These are phyloP conservation scores for Cydia fagiglandana DNA, from an alignment of 1,140 invertebrate species.

Conservation along the genomic window DNA sequence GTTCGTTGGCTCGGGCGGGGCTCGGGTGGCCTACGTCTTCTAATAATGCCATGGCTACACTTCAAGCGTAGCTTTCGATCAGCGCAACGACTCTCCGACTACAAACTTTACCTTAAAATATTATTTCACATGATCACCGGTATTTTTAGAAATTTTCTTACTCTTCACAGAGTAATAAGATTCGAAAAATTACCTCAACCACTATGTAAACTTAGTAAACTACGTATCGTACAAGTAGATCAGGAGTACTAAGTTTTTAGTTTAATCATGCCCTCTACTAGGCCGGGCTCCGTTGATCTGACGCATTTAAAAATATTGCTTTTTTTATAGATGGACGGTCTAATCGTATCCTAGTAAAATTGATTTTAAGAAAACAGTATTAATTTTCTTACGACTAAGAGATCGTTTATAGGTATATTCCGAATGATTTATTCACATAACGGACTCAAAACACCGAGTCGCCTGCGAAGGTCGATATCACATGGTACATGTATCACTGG, in stretches of 20 bases:
- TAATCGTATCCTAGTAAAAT: conserved; percentile 46
- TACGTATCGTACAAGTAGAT: conserved; percentile 67
- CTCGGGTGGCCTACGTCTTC: conserved; percentile 37
- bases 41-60: conserved; percentile 38
- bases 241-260: conserved; percentile 65
- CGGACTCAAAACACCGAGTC: not conserved
- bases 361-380: conserved; percentile 31
- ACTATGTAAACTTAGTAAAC: conserved; percentile 65
- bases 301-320: conserved; percentile 29
- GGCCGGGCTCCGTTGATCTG: conserved; percentile 53
- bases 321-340: conserved; percentile 60
- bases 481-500: not conserved
- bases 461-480: not conserved
- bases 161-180: conserved; percentile 51
- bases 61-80: conserved; percentile 50
- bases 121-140: conserved; percentile 45
- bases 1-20: conserved; percentile 38
- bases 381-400: conserved; percentile 46
- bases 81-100: conserved; percentile 41
- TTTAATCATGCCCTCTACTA: conserved; percentile 60
- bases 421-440: conserved; percentile 12
- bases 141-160: conserved; percentile 46
- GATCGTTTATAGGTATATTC: conserved; percentile 40
- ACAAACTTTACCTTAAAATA: conserved; percentile 56
- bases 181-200: conserved; percentile 61